Conservation (phyloP, 35 echinoderm and acorn worm species). For the Ptychodera flava region DNA sequence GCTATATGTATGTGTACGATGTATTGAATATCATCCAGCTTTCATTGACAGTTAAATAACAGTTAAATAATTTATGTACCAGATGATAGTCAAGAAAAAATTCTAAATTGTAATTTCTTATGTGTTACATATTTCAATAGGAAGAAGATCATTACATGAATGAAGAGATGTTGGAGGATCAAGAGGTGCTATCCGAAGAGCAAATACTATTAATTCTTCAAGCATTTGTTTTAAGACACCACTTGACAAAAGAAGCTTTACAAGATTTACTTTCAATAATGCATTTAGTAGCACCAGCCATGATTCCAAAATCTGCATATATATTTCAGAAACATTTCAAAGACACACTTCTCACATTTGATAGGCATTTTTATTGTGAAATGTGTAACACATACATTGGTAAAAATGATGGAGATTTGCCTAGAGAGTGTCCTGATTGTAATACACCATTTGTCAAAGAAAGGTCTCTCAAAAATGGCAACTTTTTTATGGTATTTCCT, state of each 20-base stretch:
- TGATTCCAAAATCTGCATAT: neutral
- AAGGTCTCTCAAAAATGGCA: neutral
- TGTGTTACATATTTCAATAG: too few relatives aligned
- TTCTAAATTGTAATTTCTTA: too few relatives aligned
- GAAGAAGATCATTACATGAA: too few relatives aligned
- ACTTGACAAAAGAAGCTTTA: neutral
- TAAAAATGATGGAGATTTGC: neutral
- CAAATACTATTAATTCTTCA: too few relatives aligned
- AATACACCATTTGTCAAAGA: neutral
- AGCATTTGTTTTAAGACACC: neutral
- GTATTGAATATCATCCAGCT: too few relatives aligned
- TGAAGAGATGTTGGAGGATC: too few relatives aligned
- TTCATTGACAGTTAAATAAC: too few relatives aligned
- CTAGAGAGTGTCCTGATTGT: neutral
- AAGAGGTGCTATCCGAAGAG: too few relatives aligned
- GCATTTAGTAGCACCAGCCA: neutral
- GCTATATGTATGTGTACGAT: too few relatives aligned
- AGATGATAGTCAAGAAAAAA: too few relatives aligned
- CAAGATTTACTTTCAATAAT: neutral
- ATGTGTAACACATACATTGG: neutral
- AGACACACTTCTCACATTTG: neutral
- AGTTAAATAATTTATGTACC: too few relatives aligned
- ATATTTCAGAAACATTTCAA: neutral
- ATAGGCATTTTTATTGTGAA: neutral
- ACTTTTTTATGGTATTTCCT: neutral